These are phyloP conservation scores for Strigamia maritima DNA, from an alignment of 2,888 invertebrate genomes.

Conservation along the genomic window DNA sequence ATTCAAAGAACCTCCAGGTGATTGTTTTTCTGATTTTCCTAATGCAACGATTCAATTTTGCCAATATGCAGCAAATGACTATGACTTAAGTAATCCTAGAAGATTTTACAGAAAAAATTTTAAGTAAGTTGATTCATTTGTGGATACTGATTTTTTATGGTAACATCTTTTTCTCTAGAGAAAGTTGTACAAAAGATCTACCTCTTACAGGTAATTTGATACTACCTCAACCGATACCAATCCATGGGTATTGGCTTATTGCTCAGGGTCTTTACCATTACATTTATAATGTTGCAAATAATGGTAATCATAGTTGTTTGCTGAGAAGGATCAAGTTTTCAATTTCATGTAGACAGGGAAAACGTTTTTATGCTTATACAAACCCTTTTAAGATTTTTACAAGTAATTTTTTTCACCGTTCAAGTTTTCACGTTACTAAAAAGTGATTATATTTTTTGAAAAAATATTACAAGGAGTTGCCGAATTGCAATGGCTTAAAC, in stretches of 20 bases:
- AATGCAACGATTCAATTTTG: not conserved
- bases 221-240: not conserved
- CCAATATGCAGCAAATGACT: not conserved
- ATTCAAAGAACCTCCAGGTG: not conserved
- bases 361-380: not conserved
- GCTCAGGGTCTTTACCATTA: not conserved
- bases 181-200: not conserved
- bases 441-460: too few species aligned
- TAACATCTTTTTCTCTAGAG: not conserved
- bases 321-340: not conserved
- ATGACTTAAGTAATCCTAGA: not conserved
- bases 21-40: not conserved
- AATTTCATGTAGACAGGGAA: not conserved
- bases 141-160: not conserved
- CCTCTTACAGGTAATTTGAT: not conserved
- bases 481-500: not conserved
- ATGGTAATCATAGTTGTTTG: not conserved
- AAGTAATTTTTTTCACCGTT: not conserved
- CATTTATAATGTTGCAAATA: not conserved
- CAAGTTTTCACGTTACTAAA: too few species aligned
- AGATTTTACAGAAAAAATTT: not conserved
- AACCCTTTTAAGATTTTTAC: not conserved
- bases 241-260: not conserved
- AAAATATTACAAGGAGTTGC: not conserved
- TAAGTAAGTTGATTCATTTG: not conserved